These are phyloP conservation scores for Bombus confusus DNA, from an alignment of 1,140 invertebrate genomes.

Conservation along the genomic window DNA sequence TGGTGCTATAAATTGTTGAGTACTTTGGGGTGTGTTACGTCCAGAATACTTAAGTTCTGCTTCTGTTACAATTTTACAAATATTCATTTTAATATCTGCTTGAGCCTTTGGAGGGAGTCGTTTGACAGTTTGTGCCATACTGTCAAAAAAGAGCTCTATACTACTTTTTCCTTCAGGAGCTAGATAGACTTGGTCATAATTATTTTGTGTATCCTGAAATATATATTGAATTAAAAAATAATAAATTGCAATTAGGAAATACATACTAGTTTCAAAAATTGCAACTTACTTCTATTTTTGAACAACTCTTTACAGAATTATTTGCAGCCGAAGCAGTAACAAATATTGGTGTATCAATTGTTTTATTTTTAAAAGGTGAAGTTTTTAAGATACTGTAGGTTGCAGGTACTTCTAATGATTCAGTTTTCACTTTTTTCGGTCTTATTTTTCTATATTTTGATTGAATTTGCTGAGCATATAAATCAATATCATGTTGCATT, in stretches of 20 bases:
- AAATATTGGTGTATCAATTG: constrained; percentile 28
- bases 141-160: constrained; percentile 78
- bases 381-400: constrained; percentile 42
- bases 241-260: too few relatives aligned
- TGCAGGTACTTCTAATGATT: not conserved
- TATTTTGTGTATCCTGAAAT: not conserved
- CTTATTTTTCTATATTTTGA: constrained; percentile 77
- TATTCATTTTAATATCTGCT: constrained; percentile 78
- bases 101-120: constrained; percentile 75
- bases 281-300: constrained; percentile 10
- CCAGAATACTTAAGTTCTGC: constrained; percentile 72
- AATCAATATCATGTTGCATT: constrained; percentile 61
- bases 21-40: constrained; percentile 39
- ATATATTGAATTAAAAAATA: not conserved
- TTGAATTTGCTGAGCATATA: constrained; percentile 73
- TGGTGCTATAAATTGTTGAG: constrained; percentile 56
- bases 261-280: not conserved
- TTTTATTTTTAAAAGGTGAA: constrained; percentile 12
- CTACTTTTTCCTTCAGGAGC: constrained; percentile 68
- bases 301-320: constrained; percentile 23
- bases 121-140: constrained; percentile 78
- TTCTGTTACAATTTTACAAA: constrained; percentile 78
- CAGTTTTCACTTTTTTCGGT: constrained; percentile 67
- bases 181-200: constrained; percentile 52
- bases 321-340: not conserved